phyloP scores from a whole-genome alignment of 1,140 invertebrate species.

The Tetraneura akinire region DNA sequence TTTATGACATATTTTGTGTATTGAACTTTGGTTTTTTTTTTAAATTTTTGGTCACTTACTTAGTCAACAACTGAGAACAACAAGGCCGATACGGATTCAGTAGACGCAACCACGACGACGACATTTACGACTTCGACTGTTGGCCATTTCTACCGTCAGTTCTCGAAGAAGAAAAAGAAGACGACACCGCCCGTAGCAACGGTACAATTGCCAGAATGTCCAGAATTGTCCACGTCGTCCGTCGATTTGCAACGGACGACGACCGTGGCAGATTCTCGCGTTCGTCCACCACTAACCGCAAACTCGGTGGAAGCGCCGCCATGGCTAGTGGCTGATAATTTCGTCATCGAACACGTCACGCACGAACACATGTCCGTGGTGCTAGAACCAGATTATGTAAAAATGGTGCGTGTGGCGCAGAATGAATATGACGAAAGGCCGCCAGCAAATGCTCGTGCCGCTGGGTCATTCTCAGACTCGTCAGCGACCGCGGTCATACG shows the following conservation, averaged over 20 bases:
- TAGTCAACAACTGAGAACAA: not conserved
- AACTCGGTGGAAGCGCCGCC: not conserved
- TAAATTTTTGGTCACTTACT: not conserved
- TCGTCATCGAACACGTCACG: conserved; percentile 19
- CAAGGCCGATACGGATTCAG: not conserved
- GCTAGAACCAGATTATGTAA: conserved; percentile 2
- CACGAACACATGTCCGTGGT: conserved; percentile 30
- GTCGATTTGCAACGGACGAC: no score
- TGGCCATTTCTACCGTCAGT: conserved; percentile 18
- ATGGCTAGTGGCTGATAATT: conserved; percentile 39
- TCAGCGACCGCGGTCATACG: not conserved
- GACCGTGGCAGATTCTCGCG: not conserved
- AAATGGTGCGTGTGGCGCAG: not conserved
- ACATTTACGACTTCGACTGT: not conserved
- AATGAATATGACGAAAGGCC: not conserved
- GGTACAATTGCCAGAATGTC: not conserved
- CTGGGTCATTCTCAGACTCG: no score
- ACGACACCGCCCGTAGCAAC: not conserved
- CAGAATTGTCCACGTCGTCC: no score
- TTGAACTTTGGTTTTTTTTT: no score
- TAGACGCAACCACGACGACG: not conserved
- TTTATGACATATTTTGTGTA: no score
- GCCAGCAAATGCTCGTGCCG: not conserved
- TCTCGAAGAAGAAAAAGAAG: conserved; percentile 20
- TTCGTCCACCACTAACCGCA: not conserved